Conservation (phyloP, 1,140 invertebrate genomes). For the Ceratina japonica region DNA sequence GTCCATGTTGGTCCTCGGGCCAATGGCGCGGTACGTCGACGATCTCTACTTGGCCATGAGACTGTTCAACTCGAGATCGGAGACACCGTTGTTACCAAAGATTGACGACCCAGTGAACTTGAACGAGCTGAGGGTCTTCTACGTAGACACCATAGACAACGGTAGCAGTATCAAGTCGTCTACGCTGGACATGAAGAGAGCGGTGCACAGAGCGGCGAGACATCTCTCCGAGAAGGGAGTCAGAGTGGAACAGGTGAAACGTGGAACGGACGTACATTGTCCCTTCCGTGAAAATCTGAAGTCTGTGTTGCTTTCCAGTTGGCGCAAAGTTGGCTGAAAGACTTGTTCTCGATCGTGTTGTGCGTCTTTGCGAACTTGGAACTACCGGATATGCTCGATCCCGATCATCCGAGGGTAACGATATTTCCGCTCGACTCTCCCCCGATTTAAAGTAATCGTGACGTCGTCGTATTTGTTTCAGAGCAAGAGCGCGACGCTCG, state of each 20-base stretch:
- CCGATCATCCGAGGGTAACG: conserved; percentile 78
- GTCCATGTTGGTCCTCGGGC: conserved; percentile 84
- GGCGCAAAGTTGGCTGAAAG: neutral
- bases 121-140: conserved; percentile 82
- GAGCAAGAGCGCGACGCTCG: conserved; percentile 73
- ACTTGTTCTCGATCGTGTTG: fast-evolving
- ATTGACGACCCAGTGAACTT: conserved; percentile 81
- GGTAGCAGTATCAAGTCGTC: conserved; percentile 78
- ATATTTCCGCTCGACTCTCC: too few species aligned
- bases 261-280: too few species aligned
- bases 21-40: conserved; percentile 88
- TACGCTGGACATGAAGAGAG: conserved; percentile 77
- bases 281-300: neutral
- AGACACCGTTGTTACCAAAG: conserved; percentile 68
- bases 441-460: neutral
- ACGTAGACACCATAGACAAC: conserved; percentile 82
- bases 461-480: too few species aligned
- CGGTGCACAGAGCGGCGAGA: conserved; percentile 76
- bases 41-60: conserved; percentile 85
- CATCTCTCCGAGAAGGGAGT: conserved; percentile 74
- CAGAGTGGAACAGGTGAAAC: conserved; percentile 67
- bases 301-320: conserved; percentile 36
- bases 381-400: conserved; percentile 78
- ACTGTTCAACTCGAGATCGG: conserved; percentile 78
- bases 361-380: conserved; percentile 77